phyloP scores from a whole-genome alignment of 2,888 invertebrate genomes.

The Clepsis dumicolana region DNA sequence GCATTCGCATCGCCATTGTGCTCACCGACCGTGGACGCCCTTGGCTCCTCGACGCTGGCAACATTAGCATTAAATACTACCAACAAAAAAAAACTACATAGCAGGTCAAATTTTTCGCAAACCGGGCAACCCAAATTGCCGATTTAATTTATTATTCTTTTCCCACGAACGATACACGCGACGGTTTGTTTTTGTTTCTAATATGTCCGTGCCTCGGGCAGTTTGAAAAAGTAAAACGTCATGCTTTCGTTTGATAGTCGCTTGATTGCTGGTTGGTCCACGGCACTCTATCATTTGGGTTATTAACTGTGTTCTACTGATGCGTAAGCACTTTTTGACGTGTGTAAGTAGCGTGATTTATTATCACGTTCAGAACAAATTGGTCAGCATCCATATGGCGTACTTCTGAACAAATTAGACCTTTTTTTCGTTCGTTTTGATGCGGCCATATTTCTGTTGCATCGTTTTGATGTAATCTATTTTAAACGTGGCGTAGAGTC shows the following conservation, averaged over 20 bases:
- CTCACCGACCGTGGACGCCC: constrained; percentile 54
- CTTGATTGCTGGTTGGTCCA: constrained; percentile 71
- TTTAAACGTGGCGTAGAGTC: constrained; percentile 39
- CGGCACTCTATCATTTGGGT: constrained; percentile 73
- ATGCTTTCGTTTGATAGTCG: constrained; percentile 74
- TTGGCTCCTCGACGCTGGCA: constrained; percentile 28
- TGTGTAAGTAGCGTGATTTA: constrained; percentile 77
- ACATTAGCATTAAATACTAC: constrained; percentile 23
- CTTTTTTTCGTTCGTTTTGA: constrained; percentile 36
- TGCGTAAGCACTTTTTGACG: constrained; percentile 74
- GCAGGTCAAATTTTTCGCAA: constrained; percentile 65
- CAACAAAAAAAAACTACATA: constrained; percentile 34
- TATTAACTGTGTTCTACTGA: constrained; percentile 70
- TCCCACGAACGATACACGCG: constrained; percentile 80
- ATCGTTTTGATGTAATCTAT: constrained; percentile 32
- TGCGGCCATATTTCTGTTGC: constrained; percentile 24
- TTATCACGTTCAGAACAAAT: constrained; percentile 61
- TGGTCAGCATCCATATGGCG: constrained; percentile 57
- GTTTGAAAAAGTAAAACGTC: constrained; percentile 62
- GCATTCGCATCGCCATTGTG: constrained; percentile 64
- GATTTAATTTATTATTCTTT: constrained; percentile 71
- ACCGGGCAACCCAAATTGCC: constrained; percentile 65
- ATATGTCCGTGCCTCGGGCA: constrained; percentile 78
- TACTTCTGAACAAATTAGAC: constrained; percentile 54
- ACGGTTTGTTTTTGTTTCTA: constrained; percentile 61